Base-by-base conservation (phyloP, 2,113 vertebrate genomes). In the Perccottus glenii region DNA sequence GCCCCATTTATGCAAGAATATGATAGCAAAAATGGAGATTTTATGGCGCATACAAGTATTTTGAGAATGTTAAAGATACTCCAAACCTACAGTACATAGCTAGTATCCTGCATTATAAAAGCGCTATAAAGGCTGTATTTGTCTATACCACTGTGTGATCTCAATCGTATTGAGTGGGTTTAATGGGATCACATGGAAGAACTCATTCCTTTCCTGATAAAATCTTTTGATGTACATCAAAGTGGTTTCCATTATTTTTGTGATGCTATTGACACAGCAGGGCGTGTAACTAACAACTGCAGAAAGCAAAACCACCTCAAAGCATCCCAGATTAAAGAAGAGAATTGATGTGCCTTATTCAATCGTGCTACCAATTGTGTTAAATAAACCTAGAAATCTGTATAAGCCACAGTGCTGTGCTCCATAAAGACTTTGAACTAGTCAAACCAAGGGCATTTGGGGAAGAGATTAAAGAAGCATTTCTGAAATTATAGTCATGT, bases 251-350 rank as follows among this genome's bases (percentile, higher is more conserved):
- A 70, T 68, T 50, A 64, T 77, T 50, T 73, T 83, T 42, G 45
- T 12, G 0, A 16, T 10, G 56, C 38, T n/a, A 35, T 52, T 68
- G 56, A 19, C 4, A 0, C 72, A 61, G 58, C 67, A 64, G 57
- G 42, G 71, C 19, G 38, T 6, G 8, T 42, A 63, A 67, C 58
- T 5, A 58, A 61, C 56, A 44, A 58, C n/a, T 60, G 61, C 65
- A 73, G 45, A 55, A 53, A 68, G 58, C 56, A 69, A 80, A 80
- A 78, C 55, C 70, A 78, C 67, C 19, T 80, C 62, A 76, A 82
- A 87, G 67, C 66, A 44, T 33, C 58, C 6, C 60, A 61, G 49
- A 64, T 72, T 67, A 78, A 1, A 80, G 67, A 70, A 55, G 57
- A 43, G 49, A 63, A 67, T 55, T 68, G 49, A 71, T 66, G 66